A percentile compares a stretch with the other conserved stretches of the same genome.
phyloP scores from a whole-genome alignment of 2,113 vertebrate species.

The Benitochromis conjunctus region DNA sequence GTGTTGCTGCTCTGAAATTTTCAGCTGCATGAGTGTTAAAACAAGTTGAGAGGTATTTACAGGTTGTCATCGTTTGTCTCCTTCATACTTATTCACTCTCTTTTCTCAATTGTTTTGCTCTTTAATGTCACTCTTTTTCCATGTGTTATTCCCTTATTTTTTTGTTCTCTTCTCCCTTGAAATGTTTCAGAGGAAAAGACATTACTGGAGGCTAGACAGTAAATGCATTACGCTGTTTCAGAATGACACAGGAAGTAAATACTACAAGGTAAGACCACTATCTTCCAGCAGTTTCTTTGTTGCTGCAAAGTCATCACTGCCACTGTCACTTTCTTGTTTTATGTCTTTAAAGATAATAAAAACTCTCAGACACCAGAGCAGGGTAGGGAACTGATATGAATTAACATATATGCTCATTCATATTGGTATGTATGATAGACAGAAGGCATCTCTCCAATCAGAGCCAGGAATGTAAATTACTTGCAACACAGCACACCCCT shows the following conservation, averaged over 20 bases:
- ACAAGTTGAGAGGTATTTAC: background rate
- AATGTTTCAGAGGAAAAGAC: conserved; percentile 86
- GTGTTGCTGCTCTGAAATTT: background rate
- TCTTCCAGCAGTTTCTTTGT: background rate
- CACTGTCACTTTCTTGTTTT: too few relatives aligned
- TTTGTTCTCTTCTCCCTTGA: background rate
- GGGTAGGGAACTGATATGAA: too few relatives aligned
- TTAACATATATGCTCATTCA: too few relatives aligned
- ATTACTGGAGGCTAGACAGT: conserved; percentile 97
- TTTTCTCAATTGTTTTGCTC: background rate
- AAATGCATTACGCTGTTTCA: conserved; percentile 97
- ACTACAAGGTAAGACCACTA: conserved; percentile 86
- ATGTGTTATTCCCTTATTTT: background rate
- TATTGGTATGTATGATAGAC: background rate
- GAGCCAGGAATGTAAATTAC: background rate
- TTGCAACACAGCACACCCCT: background rate
- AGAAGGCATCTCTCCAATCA: background rate
- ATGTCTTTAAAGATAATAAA: too few relatives aligned
- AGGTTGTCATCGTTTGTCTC: background rate
- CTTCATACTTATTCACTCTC: background rate
- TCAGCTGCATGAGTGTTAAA: background rate
- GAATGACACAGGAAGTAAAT: conserved; percentile 94
- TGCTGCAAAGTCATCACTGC: background rate
- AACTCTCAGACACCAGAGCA: too few relatives aligned
- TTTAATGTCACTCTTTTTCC: background rate